Base-by-base conservation (phyloP, 2,113 vertebrate genomes). In the Glaucomys volans region DNA sequence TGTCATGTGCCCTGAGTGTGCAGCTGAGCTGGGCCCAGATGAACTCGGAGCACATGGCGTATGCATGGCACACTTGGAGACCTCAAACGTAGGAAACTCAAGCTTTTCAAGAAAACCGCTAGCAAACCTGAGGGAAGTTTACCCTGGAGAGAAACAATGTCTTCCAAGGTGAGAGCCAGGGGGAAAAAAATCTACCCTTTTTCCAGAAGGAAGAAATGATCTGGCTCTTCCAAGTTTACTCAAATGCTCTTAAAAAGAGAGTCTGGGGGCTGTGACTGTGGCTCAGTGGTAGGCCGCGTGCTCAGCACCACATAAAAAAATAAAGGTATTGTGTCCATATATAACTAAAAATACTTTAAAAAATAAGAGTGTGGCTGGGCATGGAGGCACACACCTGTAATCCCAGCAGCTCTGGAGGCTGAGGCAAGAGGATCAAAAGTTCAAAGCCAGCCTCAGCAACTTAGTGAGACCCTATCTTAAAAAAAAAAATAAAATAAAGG, bases 31-130 rank as follows among this genome's bases (percentile, higher is more conserved):
- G 52, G 47, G 24, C 44, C 18, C 24, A 22, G 18, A 26, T 4
- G 6, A 44, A 11, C 4, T 18, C 47, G 22, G 4, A 1, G 9
- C 28, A 20, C 4, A 26, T 17, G 9, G 26, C 17, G 14, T 8
- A 18, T 47, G 18, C 8, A 64, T 57, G 7, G 12, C 71, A 13
- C 0, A 18, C 50, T 22, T 12, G 47, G 32, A 35, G 74, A 18
- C 2, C 4, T 37, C 28, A 0, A 35, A 35, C 30, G n/a, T 50
- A 32, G 69, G 59, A 44, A 83, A 62, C 54, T 42, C 7, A 4
- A 12, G 13, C 4, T 42, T 64, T 81, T 54, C 30, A 42, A 74
- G 20, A 59, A 30, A 42, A 69, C 11, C 37, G 18, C 24, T 28
- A 26, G 85, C 16, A 52, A 67, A 37, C 52, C 10, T 79, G 62